Conservation (phyloP, 2,797 vertebrate species). For the Sebastes kiyomatsui region DNA sequence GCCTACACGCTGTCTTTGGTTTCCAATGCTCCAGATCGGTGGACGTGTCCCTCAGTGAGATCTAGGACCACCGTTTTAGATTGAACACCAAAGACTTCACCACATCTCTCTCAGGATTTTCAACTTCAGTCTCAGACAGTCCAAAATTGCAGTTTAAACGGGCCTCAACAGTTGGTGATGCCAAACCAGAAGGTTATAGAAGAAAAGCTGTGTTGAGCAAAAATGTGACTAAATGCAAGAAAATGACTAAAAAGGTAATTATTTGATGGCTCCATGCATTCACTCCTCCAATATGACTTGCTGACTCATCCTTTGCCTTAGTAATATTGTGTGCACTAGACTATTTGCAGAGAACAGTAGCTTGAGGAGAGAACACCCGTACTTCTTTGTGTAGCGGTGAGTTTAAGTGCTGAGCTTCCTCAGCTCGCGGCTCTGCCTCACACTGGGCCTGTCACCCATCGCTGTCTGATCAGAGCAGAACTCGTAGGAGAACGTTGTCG, state of each 20-base stretch:
- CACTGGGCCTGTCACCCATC: conserved; percentile 39
- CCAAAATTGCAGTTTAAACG: background rate
- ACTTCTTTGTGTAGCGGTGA: background rate
- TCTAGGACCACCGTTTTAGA: too few species aligned
- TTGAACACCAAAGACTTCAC: too few species aligned
- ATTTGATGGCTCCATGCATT: background rate
- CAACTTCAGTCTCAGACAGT: background rate
- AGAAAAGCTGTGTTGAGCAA: background rate
- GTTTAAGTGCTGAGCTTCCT: background rate
- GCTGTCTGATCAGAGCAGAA: conserved; percentile 42
- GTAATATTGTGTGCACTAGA: background rate
- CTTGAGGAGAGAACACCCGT: background rate
- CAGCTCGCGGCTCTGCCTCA: conserved; percentile 9
- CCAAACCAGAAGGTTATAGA: background rate
- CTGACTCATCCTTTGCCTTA: background rate
- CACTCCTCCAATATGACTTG: background rate
- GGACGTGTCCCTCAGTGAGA: too few species aligned
- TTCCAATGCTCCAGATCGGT: too few species aligned
- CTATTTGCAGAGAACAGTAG: conserved; percentile 13
- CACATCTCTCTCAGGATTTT: background rate
- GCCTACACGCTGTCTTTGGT: background rate
- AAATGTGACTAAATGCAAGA: background rate
- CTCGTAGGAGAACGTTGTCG: conserved; percentile 32
- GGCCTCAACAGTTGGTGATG: background rate
- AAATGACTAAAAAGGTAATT: background rate